Evolutionary conservation across 2,113 vertebrate species (phyloP).

Genomic region (Ammodytes dubius): DNA sequence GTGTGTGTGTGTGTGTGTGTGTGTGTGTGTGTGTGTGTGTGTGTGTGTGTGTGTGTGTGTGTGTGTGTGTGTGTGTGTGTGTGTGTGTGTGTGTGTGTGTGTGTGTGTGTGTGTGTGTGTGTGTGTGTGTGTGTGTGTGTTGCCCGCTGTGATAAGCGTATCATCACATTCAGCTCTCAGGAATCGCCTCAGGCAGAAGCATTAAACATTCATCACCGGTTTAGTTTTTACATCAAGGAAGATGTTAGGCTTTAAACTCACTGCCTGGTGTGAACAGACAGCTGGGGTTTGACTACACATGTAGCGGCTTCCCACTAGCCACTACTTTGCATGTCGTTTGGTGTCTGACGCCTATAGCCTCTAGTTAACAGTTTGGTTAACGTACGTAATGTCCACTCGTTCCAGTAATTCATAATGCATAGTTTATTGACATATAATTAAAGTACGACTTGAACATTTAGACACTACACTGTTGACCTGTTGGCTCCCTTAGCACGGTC

Average conservation of each 20-base stretch:
- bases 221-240: constrained; percentile 59
- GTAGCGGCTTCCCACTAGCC: no score
- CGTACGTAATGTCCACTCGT: no score
- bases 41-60: not conserved
- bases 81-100: not conserved
- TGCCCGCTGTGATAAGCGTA: constrained; percentile 15
- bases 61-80: not conserved
- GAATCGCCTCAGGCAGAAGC: constrained; percentile 47
- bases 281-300: not conserved
- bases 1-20: no score
- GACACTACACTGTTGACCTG: no score
- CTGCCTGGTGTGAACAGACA: constrained; percentile 22
- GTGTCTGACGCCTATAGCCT: no score
- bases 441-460: no score
- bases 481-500: no score
- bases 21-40: not conserved
- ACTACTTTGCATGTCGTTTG: no score
- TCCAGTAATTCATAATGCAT: no score
- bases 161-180: constrained; percentile 49
- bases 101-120: not conserved
- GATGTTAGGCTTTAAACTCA: constrained; percentile 19
- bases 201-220: constrained; percentile 59
- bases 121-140: not conserved
- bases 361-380: no score
- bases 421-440: no score